These are phyloP conservation scores for Styela plicata DNA, from an alignment of 23 tunicate species.

Conservation along the genomic window DNA sequence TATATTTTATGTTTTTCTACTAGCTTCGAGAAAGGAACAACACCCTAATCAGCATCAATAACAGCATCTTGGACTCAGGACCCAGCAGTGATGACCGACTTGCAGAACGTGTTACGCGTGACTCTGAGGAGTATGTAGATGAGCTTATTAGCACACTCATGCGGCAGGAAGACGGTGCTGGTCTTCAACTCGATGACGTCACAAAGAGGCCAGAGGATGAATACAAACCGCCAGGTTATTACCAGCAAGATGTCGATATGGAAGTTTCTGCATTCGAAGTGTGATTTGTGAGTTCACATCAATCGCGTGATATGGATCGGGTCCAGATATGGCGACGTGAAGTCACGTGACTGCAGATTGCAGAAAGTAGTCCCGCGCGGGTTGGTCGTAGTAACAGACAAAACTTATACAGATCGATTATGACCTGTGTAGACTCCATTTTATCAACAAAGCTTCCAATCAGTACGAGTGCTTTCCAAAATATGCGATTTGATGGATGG, in stretches of 20 bases:
- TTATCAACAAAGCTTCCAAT: no score
- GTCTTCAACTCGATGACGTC: conserved; percentile 16
- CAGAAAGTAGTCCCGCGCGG: no score
- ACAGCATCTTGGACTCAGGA: conserved; percentile 59
- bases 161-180: conserved; percentile 21
- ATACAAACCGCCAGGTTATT: conserved; percentile 6
- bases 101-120: conserved; percentile 63
- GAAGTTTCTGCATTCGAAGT: conserved; percentile 1
- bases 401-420: no score
- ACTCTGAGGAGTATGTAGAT: conserved; percentile 48
- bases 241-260: conserved; percentile 30
- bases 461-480: no score
- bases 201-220: background rate
- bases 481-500: no score
- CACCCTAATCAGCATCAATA: conserved; percentile 31
- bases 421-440: no score
- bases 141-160: conserved; percentile 39
- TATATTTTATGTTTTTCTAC: background rate
- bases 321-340: no score
- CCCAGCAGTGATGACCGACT: conserved; percentile 75
- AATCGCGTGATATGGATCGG: no score
- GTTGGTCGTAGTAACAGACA: no score
- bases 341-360: no score
- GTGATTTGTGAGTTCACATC: background rate
- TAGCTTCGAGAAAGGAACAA: conserved; percentile 59